A percentile compares a stretch with the other conserved stretches of the same genome.
Conservation (phyloP, 2,113 vertebrate species). For the Triplophysa dalaica region DNA sequence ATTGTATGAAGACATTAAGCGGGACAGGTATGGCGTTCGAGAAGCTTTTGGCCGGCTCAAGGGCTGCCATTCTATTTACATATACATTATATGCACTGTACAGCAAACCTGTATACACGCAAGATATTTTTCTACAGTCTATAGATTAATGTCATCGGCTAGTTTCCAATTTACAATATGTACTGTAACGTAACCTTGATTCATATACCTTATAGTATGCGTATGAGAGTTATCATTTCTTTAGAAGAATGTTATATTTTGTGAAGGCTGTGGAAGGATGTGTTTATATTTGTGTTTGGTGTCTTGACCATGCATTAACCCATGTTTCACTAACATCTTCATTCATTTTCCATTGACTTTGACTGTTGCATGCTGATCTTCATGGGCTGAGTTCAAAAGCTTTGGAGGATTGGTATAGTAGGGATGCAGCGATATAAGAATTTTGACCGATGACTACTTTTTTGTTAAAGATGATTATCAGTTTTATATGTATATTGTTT, state of each 20-base stretch:
- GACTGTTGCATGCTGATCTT: constrained; percentile 1
- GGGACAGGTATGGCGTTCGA: constrained; percentile 1
- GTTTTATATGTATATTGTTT: too few relatives aligned
- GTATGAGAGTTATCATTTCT: background rate
- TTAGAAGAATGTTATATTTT: constrained; percentile 10
- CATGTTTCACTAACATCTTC: constrained; percentile 28
- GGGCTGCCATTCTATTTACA: constrained; percentile 25
- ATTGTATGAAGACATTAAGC: background rate
- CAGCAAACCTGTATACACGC: constrained; percentile 32
- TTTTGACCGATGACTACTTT: background rate
- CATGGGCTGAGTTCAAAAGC: background rate
- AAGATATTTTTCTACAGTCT: constrained; percentile 42
- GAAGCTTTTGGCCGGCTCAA: constrained; percentile 19
- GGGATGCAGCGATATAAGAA: background rate
- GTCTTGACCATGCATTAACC: constrained; percentile 31
- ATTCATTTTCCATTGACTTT: constrained; percentile 29
- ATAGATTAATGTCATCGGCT: constrained; percentile 29
- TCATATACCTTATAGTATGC: background rate
- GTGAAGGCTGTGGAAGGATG: constrained; percentile 1
- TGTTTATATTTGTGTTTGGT: background rate
- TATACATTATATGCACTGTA: constrained; percentile 26
- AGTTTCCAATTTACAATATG: background rate
- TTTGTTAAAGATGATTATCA: too few relatives aligned
- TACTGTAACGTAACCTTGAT: background rate
- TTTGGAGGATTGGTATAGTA: background rate